A percentile compares a stretch with the other conserved stretches of the same genome.
phyloP scores from a whole-genome alignment of 2,113 vertebrate species.

The Malurus cyaneus region DNA sequence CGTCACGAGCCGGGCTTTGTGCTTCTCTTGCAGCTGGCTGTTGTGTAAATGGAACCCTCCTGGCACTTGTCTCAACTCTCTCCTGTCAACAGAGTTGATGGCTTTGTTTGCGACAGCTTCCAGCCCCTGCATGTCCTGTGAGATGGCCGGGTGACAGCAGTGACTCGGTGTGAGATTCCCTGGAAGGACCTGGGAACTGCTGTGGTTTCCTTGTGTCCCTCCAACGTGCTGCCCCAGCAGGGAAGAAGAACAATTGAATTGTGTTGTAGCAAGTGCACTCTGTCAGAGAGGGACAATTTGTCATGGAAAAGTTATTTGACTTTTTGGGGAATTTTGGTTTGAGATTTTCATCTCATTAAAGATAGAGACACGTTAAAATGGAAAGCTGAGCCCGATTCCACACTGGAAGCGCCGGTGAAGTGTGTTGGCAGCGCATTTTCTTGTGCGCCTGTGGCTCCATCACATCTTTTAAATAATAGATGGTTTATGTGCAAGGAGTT shows the following conservation, averaged over 20 bases:
- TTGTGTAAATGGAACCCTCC: neutral
- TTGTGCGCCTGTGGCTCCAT: accelerated
- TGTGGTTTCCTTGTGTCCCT: accelerated
- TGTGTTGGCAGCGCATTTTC: accelerated
- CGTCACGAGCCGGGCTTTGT: accelerated
- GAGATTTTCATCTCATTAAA: neutral
- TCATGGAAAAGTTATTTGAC: neutral
- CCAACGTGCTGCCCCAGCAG: neutral
- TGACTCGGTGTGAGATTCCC: neutral
- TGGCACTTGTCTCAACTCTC: neutral
- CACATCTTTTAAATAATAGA: neutral
- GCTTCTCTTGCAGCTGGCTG: neutral
- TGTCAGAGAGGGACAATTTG: accelerated
- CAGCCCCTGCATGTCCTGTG: neutral
- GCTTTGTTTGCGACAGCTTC: neutral
- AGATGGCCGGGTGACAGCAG: neutral
- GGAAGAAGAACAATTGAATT: neutral
- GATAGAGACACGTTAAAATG: accelerated
- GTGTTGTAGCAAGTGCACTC: neutral
- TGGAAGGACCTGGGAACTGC: neutral
- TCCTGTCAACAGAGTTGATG: neutral
- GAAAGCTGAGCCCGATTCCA: neutral
- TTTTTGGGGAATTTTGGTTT: neutral
- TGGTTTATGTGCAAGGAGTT: neutral
- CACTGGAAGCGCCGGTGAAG: neutral